These are phyloP conservation scores for Nymphalis io DNA, from an alignment of 1,140 invertebrate genomes.

Conservation along the genomic window DNA sequence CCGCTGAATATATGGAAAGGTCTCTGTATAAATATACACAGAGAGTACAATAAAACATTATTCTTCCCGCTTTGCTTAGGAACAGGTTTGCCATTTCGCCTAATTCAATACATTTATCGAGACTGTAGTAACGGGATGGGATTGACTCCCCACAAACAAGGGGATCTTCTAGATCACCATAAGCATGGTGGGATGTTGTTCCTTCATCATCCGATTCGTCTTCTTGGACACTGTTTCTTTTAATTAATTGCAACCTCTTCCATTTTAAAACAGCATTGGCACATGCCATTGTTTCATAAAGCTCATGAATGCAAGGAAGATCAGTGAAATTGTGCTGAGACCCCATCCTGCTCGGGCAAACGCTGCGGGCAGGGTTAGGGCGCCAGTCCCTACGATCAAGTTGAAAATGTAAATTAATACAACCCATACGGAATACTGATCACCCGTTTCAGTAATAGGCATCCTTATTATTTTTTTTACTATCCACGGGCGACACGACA, in stretches of 20 bases:
- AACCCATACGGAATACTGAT: slow-evolving; percentile 82
- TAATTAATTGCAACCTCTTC: slow-evolving; percentile 84
- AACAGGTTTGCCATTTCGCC: slow-evolving; percentile 97
- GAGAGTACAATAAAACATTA: slow-evolving; percentile 94
- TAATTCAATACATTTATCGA: slow-evolving; percentile 87
- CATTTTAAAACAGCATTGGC: slow-evolving; percentile 94
- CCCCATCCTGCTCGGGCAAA: slow-evolving; percentile 96
- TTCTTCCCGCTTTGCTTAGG: slow-evolving; percentile 89
- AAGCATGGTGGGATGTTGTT: slow-evolving; percentile 35
- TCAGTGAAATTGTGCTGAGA: slow-evolving; percentile 89
- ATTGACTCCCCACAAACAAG: slow-evolving; percentile 68
- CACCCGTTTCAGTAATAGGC: slow-evolving; percentile 65
- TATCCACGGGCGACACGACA: slow-evolving; percentile 57
- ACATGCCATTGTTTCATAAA: slow-evolving; percentile 95
- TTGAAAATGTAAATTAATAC: slow-evolving; percentile 98
- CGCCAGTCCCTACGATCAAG: slow-evolving; percentile 98
- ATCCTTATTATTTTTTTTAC: slow-evolving; percentile 65
- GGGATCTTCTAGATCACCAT: slow-evolving; percentile 69
- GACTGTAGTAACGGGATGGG: slow-evolving; percentile 80
- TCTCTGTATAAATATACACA: slow-evolving; percentile 98
- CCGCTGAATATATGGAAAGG: slow-evolving; percentile 96
- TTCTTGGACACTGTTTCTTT: slow-evolving; percentile 81
- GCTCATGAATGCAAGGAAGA: slow-evolving; percentile 93
- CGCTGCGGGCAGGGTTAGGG: slow-evolving; percentile 95
- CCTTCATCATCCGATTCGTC: slow-evolving; percentile 69